phyloP scores from a whole-genome alignment of 1,140 invertebrate genomes.

The Ylistrum balloti region DNA sequence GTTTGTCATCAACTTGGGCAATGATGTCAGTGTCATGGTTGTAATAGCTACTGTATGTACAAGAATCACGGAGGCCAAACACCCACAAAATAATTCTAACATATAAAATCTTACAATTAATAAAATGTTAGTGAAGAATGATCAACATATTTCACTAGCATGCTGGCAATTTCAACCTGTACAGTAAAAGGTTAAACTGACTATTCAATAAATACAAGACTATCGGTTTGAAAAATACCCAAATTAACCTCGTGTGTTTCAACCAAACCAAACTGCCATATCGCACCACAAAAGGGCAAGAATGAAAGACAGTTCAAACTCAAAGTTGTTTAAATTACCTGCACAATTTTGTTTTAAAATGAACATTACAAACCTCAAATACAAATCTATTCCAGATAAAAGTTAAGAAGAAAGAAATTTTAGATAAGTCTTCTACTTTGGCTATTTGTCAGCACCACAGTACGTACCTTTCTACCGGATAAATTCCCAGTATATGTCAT shows the following conservation, averaged over 20 bases:
- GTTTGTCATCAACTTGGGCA: too few species aligned
- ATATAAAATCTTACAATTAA: neutral
- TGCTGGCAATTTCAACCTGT: neutral
- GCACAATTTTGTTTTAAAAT: too few species aligned
- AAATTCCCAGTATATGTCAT: neutral
- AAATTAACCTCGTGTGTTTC: neutral
- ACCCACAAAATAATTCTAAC: neutral
- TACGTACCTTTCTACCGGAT: neutral
- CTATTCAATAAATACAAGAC: too few species aligned
- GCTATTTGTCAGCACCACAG: neutral
- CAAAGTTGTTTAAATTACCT: too few species aligned
- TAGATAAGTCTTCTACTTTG: neutral
- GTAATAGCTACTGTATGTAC: constrained; percentile 11
- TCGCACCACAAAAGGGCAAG: neutral
- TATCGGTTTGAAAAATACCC: too few species aligned
- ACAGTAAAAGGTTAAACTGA: neutral
- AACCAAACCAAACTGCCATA: neutral
- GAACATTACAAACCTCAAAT: neutral
- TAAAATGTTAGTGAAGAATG: neutral
- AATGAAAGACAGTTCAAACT: too few species aligned
- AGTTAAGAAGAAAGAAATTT: neutral
- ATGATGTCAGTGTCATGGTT: neutral
- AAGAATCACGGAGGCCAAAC: neutral
- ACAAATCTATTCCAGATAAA: neutral
- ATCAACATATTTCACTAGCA: neutral